Percentiles rank a stretch among this genome's conserved stretches.
Evolutionary conservation across 1,140 invertebrate species (phyloP).

Genomic region (Apis cerana): DNA sequence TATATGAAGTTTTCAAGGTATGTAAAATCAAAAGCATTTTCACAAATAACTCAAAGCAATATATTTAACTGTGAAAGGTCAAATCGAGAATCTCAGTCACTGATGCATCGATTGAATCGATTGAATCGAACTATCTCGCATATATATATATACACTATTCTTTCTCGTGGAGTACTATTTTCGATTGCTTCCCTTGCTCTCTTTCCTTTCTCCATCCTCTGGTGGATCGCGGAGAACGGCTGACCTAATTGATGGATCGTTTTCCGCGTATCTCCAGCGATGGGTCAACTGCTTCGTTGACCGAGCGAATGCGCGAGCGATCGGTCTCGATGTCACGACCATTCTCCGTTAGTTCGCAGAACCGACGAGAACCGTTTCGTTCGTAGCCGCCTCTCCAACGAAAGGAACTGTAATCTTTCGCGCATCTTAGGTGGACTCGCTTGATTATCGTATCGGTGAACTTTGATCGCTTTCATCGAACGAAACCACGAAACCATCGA

Average conservation of each 20-base stretch:
- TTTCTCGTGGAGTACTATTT: not conserved
- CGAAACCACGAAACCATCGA: not conserved
- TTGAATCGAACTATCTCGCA: no score
- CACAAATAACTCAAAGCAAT: not conserved
- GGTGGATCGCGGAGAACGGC: not conserved
- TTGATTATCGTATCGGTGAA: no score
- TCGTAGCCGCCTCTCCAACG: not conserved
- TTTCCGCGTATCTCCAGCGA: slow-evolving; percentile 24
- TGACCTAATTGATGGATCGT: slow-evolving; percentile 53
- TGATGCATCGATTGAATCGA: not conserved
- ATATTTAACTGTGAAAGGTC: not conserved
- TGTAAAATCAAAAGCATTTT: not conserved
- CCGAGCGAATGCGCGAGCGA: slow-evolving; percentile 43
- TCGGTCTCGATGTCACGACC: slow-evolving; percentile 50
- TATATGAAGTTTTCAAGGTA: no score
- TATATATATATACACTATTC: not conserved
- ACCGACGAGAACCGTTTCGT: slow-evolving; percentile 36
- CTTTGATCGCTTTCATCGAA: not conserved
- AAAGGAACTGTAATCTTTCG: no score
- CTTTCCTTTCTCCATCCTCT: not conserved
- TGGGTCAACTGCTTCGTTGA: slow-evolving; percentile 63
- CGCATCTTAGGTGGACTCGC: no score
- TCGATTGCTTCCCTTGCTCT: not conserved
- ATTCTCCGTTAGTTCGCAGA: slow-evolving; percentile 58
- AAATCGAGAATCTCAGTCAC: not conserved